phyloP scores from a whole-genome alignment of 2,113 vertebrate species.

The Noturus placidus region DNA sequence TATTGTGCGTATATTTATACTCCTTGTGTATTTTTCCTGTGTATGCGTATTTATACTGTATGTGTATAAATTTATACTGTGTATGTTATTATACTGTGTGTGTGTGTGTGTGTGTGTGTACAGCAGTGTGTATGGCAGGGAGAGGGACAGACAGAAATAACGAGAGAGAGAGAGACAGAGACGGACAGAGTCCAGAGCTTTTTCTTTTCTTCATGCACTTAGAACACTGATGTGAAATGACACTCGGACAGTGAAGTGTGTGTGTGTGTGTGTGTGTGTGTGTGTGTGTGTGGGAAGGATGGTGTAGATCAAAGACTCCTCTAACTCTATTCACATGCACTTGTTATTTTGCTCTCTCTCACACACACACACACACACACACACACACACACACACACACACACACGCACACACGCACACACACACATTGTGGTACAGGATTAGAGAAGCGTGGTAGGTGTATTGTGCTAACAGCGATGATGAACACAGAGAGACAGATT shows the following conservation, averaged over 20 bases:
- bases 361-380: neutral
- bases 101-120: neutral
- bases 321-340: neutral
- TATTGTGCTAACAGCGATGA: neutral
- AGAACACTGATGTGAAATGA: neutral
- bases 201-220: neutral
- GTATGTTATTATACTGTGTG: neutral
- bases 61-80: too few species aligned
- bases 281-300: neutral
- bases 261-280: slow-evolving; percentile 1
- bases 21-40: neutral
- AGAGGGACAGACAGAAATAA: neutral
- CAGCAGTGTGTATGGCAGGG: slow-evolving; percentile 23
- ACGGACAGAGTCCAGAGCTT: neutral
- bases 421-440: neutral
- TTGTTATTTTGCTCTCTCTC: neutral
- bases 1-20: too few species aligned
- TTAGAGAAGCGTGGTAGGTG: neutral
- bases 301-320: neutral
- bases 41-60: neutral
- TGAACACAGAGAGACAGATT: slow-evolving; percentile 4
- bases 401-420: neutral
- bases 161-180: neutral
- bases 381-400: neutral
- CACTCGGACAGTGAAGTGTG: neutral